Conservation (phyloP, 2,888 invertebrate genomes). For the Chrysolina oricalcia region DNA sequence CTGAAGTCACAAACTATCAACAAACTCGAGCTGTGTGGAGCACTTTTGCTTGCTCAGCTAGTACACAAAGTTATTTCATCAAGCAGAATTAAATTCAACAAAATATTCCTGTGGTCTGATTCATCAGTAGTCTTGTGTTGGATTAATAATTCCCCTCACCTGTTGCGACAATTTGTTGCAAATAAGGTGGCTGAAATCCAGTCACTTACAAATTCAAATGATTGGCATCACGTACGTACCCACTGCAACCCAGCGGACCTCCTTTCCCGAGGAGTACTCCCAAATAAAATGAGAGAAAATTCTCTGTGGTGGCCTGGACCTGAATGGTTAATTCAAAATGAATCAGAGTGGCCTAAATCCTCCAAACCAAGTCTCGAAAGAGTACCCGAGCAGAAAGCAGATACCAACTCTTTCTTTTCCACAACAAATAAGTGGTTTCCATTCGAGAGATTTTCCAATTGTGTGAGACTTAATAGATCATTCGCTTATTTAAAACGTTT, state of each 20-base stretch:
- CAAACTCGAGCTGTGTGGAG: conserved; percentile 36
- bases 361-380: no score
- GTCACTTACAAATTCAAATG: not conserved
- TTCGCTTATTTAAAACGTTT: not conserved
- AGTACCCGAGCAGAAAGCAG: not conserved
- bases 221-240: conserved; percentile 29
- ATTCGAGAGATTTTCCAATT: not conserved
- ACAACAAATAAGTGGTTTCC: not conserved
- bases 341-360: not conserved
- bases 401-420: not conserved
- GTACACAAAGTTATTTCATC: conserved; percentile 29
- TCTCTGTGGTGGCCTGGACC: conserved; percentile 20
- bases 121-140: conserved; percentile 35
- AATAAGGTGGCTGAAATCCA: conserved; percentile 27
- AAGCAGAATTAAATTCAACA: no score
- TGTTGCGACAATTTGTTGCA: conserved; percentile 30
- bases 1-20: conserved; percentile 40
- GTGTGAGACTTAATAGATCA: not conserved
- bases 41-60: conserved; percentile 35
- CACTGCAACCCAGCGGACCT: conserved; percentile 28
- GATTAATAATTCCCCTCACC: conserved; percentile 25
- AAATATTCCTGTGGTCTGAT: conserved; percentile 32
- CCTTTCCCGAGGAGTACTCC: conserved; percentile 16
- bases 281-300: not conserved
- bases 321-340: not conserved